Evolutionary conservation across 2,113 vertebrate species (phyloP).

Genomic region (Odobenus rosmarus): DNA sequence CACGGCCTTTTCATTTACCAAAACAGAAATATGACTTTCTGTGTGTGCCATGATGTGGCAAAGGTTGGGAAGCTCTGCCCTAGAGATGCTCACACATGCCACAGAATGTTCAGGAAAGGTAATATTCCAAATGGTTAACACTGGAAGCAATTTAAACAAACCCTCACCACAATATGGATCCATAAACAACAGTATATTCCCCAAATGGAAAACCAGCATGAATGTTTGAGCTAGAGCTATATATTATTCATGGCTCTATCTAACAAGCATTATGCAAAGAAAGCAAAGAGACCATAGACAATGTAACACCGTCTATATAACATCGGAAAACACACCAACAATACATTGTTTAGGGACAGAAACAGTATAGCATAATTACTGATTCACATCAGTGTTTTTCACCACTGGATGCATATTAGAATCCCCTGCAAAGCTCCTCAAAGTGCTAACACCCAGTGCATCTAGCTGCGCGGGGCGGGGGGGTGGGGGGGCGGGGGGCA

Average conservation of each 20-base stretch:
- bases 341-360: background rate
- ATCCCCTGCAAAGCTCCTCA: background rate
- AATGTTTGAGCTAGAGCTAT: background rate
- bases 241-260: background rate
- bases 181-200: background rate
- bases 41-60: background rate
- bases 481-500: too few relatives aligned
- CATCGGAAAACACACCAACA: background rate
- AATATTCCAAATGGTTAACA: fast-evolving
- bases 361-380: background rate
- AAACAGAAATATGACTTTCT: background rate
- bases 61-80: background rate
- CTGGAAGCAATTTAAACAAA: background rate
- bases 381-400: background rate
- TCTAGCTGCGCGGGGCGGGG: background rate
- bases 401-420: background rate
- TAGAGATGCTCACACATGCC: background rate
- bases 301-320: background rate
- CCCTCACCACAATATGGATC: background rate
- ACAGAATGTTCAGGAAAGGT: background rate
- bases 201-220: background rate
- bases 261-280: background rate
- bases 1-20: background rate
- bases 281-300: background rate
- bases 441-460: background rate